phyloP scores from a whole-genome alignment of 2,113 vertebrate species.

The Pseudopodoces humilis region DNA sequence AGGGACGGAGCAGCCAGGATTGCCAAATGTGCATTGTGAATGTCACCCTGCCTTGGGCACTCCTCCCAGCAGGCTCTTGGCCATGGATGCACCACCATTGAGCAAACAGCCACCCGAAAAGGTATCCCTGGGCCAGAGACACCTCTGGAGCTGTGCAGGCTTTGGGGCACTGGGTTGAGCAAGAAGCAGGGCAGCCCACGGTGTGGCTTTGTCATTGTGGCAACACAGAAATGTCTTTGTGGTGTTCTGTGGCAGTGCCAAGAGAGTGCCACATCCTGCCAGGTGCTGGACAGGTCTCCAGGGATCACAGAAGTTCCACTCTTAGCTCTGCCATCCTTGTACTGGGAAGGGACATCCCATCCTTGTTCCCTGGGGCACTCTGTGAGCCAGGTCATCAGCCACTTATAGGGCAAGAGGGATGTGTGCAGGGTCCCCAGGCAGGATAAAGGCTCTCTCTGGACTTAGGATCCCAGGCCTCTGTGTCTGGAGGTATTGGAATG shows the following conservation, averaged over 20 bases:
- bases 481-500: neutral
- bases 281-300: neutral
- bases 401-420: neutral
- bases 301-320: neutral
- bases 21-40: neutral
- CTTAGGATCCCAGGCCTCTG: fast-evolving
- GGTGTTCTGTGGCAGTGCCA: neutral
- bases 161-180: fast-evolving
- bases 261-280: neutral
- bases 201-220: neutral
- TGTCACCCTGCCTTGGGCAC: neutral
- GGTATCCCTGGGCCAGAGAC: neutral
- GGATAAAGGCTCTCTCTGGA: neutral
- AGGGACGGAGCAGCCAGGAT: neutral
- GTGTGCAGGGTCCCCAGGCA: neutral
- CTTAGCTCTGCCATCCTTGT: neutral
- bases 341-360: neutral
- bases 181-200: fast-evolving
- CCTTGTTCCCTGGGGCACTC: neutral
- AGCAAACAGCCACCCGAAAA: neutral
- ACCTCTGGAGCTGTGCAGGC: neutral
- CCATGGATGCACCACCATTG: fast-evolving
- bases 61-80: neutral
- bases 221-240: fast-evolving
- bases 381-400: neutral